Evolutionary conservation across 2,888 invertebrate genomes (phyloP), one percentile per base, ranked within the genome.

Genomic region (Stenotaenia linearis): DNA sequence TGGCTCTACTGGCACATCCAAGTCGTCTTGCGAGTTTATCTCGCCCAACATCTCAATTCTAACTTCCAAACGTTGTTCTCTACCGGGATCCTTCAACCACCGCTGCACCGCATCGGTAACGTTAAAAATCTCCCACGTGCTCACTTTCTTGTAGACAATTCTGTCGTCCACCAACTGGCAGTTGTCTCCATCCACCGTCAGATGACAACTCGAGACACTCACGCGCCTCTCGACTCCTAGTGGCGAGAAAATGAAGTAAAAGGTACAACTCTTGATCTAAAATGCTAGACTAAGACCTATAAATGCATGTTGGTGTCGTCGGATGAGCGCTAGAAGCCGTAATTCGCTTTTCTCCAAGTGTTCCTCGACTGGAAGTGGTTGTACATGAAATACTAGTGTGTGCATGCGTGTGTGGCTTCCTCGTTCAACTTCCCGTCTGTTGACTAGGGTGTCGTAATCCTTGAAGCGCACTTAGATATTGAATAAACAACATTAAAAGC

Each of bases 141-240:
- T 79, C 6, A 75, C 37, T 45, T 77, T 80, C 56, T 81, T 79
- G 75, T 80, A 80, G 25, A 81, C 69, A 23, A 80, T 80, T 75
- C 75, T 32, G n/a, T 79, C 77, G 12, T 81, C 81, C 12, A 81
- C 25, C 7, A 79, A 18, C 10, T 78, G 69, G 18, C 56, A 79
- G 18, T n/a, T 23, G 35, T 50, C 37, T 5, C 77, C 80, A 21
- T 37, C 56, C 2, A 15, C 21, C 9, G 25, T 75, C 30, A 23
- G 15, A 7, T 28, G 7, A 7, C 81, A 79, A 45, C 77, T 15
- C 4, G 78, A 78, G 10, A 81, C 40, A 15, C 79, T 80, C 30
- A 81, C 81, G 3, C 74, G 75, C 6, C 81, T 78, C 30, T 81
- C 81, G 25, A 81, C 80, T 2, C 81, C 81, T 81, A 37, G 15